Conservation (phyloP, 2,797 vertebrate species). For the Benthosema pterotum region DNA sequence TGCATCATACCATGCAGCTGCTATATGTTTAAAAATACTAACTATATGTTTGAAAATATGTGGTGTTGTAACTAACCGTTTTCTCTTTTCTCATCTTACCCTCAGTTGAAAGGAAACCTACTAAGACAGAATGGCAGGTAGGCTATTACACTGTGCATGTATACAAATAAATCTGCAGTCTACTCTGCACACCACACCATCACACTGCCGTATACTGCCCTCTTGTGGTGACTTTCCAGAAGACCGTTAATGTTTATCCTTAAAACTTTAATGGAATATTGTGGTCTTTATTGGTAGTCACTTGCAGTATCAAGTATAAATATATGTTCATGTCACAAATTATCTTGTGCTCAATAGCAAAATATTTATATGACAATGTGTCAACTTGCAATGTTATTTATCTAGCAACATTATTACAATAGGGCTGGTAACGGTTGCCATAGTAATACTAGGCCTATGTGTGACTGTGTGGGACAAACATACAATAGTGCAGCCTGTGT, state of each 20-base stretch:
- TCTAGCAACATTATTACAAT: conserved; percentile 10
- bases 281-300: not conserved
- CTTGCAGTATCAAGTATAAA: not conserved
- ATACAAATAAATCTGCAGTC: not conserved
- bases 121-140: conserved; percentile 84
- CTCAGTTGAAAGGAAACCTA: conserved; percentile 57
- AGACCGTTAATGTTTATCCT: not conserved
- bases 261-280: not conserved
- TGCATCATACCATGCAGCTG: too few species aligned
- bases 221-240: conserved; percentile 57
- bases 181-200: too few species aligned
- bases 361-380: not conserved
- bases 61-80: conserved; percentile 6
- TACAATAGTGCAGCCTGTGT: conserved; percentile 14
- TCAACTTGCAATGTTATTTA: conserved; percentile 21
- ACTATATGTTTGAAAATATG: not conserved
- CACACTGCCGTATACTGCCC: conserved; percentile 41
- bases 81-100: conserved; percentile 36
- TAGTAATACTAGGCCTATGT: conserved; percentile 49
- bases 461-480: conserved; percentile 23
- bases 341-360: too few species aligned
- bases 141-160: conserved; percentile 8
- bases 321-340: too few species aligned
- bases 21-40: too few species aligned
- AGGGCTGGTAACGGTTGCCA: conserved; percentile 62